phyloP scores from a whole-genome alignment of 2,888 invertebrate species.

The Lasioglossum oenotherae region DNA sequence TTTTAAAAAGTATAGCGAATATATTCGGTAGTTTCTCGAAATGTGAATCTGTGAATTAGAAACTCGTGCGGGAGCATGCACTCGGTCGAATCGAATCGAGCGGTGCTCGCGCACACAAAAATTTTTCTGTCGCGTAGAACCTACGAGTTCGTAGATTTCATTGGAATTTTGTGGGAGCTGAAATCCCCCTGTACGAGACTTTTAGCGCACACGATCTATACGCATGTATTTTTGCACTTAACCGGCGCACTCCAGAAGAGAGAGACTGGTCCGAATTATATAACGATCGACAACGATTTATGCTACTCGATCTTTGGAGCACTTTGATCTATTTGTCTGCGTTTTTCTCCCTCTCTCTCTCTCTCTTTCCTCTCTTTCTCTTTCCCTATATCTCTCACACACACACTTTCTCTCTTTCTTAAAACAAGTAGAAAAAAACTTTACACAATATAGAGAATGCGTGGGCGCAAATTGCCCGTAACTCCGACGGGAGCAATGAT shows the following conservation, averaged over 20 bases:
- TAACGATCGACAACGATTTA: conserved; percentile 4
- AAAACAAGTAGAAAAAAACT: not conserved
- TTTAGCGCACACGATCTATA: not conserved
- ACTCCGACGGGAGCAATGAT: not conserved
- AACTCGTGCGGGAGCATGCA: not conserved
- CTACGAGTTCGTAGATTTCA: not conserved
- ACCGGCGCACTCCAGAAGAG: conserved; percentile 4
- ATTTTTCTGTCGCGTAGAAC: not conserved
- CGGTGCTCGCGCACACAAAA: not conserved
- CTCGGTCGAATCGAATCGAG: not conserved
- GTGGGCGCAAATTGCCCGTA: not conserved
- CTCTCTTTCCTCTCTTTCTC: not conserved
- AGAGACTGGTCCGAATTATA: conserved; percentile 14
- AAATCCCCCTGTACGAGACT: conserved; percentile 3
- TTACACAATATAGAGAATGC: not conserved
- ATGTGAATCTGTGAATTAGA: conserved; percentile 30
- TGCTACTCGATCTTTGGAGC: conserved; percentile 3
- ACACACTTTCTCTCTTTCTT: not conserved
- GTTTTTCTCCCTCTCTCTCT: not conserved
- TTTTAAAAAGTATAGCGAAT: conserved; percentile 39
- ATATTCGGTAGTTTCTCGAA: not conserved
- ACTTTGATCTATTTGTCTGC: not conserved
- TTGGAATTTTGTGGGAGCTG: not conserved
- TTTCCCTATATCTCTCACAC: not conserved
- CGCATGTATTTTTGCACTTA: not conserved